Percentiles rank a stretch among this genome's conserved stretches.
Evolutionary conservation across 2,888 invertebrate genomes (phyloP).

Genomic region (Nipponacmea schrenckii): DNA sequence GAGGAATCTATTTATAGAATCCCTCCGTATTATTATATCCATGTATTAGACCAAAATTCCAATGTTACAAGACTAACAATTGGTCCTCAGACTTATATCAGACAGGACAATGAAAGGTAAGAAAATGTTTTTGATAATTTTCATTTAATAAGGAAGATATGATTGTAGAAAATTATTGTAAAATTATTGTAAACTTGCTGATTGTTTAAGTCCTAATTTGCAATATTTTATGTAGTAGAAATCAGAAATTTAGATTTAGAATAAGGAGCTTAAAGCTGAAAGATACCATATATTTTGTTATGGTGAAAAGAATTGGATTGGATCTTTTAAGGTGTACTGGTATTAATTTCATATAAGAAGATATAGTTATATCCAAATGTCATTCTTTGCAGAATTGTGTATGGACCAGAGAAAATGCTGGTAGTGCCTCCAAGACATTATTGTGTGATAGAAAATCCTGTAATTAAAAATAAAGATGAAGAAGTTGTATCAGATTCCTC

Average conservation of each 20-base stretch:
- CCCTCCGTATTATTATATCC: conserved; percentile 70
- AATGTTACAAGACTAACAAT: conserved; percentile 70
- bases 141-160: no score
- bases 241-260: no score
- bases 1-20: conserved; percentile 66
- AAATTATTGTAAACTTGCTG: no score
- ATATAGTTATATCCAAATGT: neutral
- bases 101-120: conserved; percentile 71
- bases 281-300: no score
- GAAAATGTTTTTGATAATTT: conserved; percentile 1
- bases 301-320: no score
- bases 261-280: no score
- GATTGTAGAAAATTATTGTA: no score
- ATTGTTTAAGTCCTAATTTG: no score
- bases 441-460: conserved; percentile 70
- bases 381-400: conserved; percentile 63
- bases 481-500: conserved; percentile 61
- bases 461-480: conserved; percentile 61
- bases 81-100: conserved; percentile 70
- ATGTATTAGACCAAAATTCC: conserved; percentile 70
- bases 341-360: no score
- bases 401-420: conserved; percentile 69
- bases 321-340: no score
- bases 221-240: no score
- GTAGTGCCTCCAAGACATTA: conserved; percentile 70